Conservation (phyloP, 2,797 vertebrate genomes). For the Uromys caudimaculatus region DNA sequence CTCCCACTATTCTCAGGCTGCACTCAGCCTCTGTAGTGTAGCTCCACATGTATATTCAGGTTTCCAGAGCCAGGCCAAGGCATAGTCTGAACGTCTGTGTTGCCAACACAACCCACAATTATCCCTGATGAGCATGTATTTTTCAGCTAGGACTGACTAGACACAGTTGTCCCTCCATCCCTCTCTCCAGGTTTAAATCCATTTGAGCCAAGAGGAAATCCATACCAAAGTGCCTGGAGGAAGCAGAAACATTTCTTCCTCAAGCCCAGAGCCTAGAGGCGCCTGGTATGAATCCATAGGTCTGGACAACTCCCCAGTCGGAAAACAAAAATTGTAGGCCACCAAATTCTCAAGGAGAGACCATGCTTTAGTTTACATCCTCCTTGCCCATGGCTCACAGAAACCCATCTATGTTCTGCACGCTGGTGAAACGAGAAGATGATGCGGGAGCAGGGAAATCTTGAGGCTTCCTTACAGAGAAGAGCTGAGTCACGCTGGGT, state of each 20-base stretch:
- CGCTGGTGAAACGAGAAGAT: not conserved
- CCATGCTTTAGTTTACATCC: not conserved
- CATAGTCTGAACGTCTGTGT: not conserved
- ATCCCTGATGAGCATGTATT: not conserved
- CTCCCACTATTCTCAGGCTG: not conserved
- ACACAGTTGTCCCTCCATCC: not conserved
- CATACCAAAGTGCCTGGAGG: not conserved
- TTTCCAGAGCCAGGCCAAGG: not conserved
- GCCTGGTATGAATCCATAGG: not conserved
- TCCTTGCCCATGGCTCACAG: not conserved
- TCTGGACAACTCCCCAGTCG: not conserved
- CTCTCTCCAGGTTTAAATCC: not conserved
- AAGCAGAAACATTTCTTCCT: constrained; percentile 4
- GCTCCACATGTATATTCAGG: rapidly evolving
- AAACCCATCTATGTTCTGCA: not conserved
- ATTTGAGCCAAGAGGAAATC: not conserved
- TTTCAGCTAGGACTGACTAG: not conserved
- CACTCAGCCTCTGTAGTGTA: not conserved
- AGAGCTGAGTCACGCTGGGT: too few relatives aligned
- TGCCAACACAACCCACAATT: not conserved
- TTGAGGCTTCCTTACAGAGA: not conserved
- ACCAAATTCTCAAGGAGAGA: not conserved
- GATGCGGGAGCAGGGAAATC: not conserved
- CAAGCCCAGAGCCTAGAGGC: not conserved
- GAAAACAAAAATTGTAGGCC: not conserved